These are phyloP conservation scores for Euclidia mi DNA, from an alignment of 2,888 invertebrate species.

Conservation along the genomic window DNA sequence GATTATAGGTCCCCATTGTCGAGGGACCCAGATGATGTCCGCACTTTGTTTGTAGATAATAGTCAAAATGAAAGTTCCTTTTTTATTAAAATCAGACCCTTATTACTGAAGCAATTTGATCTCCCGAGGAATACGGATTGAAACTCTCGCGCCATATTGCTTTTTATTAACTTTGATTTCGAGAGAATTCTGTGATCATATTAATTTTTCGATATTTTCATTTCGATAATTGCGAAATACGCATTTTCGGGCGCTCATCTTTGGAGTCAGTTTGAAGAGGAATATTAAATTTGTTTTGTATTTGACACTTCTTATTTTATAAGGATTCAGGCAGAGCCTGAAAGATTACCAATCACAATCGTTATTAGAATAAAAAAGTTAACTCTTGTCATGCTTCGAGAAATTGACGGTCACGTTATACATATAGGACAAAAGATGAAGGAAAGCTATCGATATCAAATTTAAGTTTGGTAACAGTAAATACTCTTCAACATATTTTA, in stretches of 20 bases:
- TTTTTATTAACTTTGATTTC: constrained; percentile 72
- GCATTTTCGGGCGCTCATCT: constrained; percentile 7
- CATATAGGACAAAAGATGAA: no score
- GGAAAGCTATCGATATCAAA: no score
- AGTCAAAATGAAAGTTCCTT: constrained; percentile 61
- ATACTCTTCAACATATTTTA: no score
- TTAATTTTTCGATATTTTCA: constrained; percentile 35
- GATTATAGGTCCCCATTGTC: constrained; percentile 56
- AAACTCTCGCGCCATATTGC: constrained; percentile 78
- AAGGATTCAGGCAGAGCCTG: not conserved
- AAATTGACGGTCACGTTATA: no score
- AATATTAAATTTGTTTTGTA: constrained; percentile 1
- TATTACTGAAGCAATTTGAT: constrained; percentile 82
- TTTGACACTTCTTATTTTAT: not conserved
- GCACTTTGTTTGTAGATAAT: constrained; percentile 61
- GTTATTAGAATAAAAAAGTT: no score
- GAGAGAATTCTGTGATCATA: constrained; percentile 42
- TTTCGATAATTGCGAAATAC: constrained; percentile 17
- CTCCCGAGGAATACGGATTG: constrained; percentile 78
- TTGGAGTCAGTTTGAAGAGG: not conserved
- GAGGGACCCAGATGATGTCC: constrained; percentile 71
- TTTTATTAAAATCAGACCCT: constrained; percentile 70
- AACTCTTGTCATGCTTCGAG: no score
- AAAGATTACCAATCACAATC: no score
- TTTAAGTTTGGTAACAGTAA: no score